These are phyloP conservation scores for Strigamia crassipes DNA, from an alignment of 2,888 invertebrate species.

Conservation along the genomic window DNA sequence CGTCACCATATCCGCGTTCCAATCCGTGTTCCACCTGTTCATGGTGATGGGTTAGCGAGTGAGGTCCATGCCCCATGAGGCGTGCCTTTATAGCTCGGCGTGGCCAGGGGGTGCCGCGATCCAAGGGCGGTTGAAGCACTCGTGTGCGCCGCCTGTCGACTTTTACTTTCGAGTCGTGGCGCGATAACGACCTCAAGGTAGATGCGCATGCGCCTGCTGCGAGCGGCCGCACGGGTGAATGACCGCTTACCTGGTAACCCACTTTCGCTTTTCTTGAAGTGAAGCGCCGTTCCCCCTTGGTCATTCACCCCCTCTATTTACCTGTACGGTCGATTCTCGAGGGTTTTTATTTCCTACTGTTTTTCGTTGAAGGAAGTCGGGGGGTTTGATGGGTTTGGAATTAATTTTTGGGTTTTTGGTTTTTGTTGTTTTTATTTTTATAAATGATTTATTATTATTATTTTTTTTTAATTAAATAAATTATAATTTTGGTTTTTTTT, in stretches of 20 bases:
- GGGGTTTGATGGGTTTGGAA: too few species aligned
- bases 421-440: too few species aligned
- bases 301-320: slow-evolving; percentile 14
- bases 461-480: too few species aligned
- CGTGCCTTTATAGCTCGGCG: neutral
- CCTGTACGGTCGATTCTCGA: neutral
- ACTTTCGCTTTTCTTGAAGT: slow-evolving; percentile 45
- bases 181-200: slow-evolving; percentile 13
- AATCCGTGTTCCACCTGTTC: slow-evolving; percentile 1
- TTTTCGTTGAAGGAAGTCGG: too few species aligned
- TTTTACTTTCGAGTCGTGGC: neutral
- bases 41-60: slow-evolving; percentile 3
- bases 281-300: slow-evolving; percentile 15
- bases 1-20: neutral
- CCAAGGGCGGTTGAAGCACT: slow-evolving; percentile 5
- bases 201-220: slow-evolving; percentile 35
- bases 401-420: too few species aligned
- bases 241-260: slow-evolving; percentile 48
- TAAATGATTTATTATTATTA: too few species aligned
- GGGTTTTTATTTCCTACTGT: neutral
- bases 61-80: neutral
- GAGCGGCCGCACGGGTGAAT: slow-evolving; percentile 30
- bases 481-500: too few species aligned
- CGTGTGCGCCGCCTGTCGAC: slow-evolving; percentile 3
- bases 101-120: neutral